A percentile compares a stretch with the other conserved stretches of the same genome.
Evolutionary conservation across 1,140 invertebrate species (phyloP).

Genomic region (Temnothorax curvispinosus): DNA sequence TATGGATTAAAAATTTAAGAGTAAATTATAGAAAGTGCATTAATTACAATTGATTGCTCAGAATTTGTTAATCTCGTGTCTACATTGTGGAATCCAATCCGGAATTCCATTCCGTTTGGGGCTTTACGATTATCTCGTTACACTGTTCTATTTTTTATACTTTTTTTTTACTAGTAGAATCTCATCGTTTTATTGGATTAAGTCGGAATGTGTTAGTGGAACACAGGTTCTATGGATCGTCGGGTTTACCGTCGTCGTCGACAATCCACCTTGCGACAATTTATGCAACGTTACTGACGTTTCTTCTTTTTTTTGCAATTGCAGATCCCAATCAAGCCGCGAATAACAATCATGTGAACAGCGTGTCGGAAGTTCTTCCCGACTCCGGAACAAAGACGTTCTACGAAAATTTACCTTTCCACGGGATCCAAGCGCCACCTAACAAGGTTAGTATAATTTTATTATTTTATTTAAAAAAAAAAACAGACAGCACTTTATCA

Average conservation of each 20-base stretch:
- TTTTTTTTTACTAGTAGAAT: conserved; percentile 2
- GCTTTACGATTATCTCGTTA: conserved; percentile 14
- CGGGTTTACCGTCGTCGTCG: not conserved
- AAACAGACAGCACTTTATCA: not conserved
- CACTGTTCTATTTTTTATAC: conserved; percentile 18
- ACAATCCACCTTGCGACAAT: conserved; percentile 40
- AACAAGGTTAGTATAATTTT: conserved; percentile 91
- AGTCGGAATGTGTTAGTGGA: conserved; percentile 20
- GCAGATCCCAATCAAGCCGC: conserved; percentile 83
- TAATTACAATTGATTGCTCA: not conserved
- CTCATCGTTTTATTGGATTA: conserved; percentile 45
- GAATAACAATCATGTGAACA: conserved; percentile 84
- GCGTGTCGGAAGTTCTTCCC: conserved; percentile 83
- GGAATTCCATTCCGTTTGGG: not conserved
- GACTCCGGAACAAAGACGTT: conserved; percentile 89
- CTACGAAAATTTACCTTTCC: conserved; percentile 97
- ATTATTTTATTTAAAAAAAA: not conserved
- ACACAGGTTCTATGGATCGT: not conserved
- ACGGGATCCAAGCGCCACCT: conserved; percentile 95
- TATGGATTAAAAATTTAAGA: not conserved
- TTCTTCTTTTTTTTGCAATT: conserved; percentile 73
- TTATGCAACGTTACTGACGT: conserved; percentile 53
- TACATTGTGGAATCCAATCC: conserved; percentile 27
- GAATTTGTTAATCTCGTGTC: not conserved
- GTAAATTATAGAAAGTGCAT: not conserved